Conservation (phyloP, 1,140 invertebrate genomes). For the Dendroctonus ponderosae region DNA sequence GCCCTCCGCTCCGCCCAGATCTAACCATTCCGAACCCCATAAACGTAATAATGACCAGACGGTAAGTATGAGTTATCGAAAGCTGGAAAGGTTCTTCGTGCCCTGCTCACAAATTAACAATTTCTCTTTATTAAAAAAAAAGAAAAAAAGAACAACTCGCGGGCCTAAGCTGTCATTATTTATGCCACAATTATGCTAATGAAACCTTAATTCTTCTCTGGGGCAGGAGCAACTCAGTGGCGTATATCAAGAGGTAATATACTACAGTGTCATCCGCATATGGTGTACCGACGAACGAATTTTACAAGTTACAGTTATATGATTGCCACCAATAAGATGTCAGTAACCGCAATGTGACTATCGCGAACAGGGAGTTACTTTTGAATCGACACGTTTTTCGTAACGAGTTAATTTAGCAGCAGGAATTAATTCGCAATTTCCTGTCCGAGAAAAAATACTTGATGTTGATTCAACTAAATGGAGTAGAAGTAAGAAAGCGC, state of each 20-base stretch:
- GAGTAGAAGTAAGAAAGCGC: too few relatives aligned
- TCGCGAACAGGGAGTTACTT: too few relatives aligned
- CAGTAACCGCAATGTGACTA: too few relatives aligned
- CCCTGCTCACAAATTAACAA: slow-evolving; percentile 26
- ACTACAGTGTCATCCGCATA: too few relatives aligned
- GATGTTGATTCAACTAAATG: too few relatives aligned
- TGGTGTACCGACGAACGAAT: too few relatives aligned
- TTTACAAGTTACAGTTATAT: too few relatives aligned
- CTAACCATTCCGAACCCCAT: slow-evolving; percentile 18
- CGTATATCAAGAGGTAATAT: neutral
- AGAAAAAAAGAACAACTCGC: slow-evolving; percentile 5
- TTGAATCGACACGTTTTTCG: too few relatives aligned
- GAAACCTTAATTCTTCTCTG: slow-evolving; percentile 21
- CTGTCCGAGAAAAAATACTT: too few relatives aligned
- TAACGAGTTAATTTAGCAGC: too few relatives aligned
- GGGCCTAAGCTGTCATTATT: slow-evolving; percentile 24
- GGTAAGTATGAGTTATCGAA: slow-evolving; percentile 29
- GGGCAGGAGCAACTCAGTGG: slow-evolving; percentile 8
- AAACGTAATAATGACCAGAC: slow-evolving; percentile 24
- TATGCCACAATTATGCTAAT: slow-evolving; percentile 27
- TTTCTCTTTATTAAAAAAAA: slow-evolving; percentile 27
- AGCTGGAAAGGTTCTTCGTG: slow-evolving; percentile 17
- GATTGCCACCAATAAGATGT: too few relatives aligned
- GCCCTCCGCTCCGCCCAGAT: slow-evolving; percentile 19
- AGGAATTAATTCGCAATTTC: too few relatives aligned